Evolutionary conservation across 2,888 invertebrate species (phyloP).

Genomic region (Paralinhomoeus sp.): DNA sequence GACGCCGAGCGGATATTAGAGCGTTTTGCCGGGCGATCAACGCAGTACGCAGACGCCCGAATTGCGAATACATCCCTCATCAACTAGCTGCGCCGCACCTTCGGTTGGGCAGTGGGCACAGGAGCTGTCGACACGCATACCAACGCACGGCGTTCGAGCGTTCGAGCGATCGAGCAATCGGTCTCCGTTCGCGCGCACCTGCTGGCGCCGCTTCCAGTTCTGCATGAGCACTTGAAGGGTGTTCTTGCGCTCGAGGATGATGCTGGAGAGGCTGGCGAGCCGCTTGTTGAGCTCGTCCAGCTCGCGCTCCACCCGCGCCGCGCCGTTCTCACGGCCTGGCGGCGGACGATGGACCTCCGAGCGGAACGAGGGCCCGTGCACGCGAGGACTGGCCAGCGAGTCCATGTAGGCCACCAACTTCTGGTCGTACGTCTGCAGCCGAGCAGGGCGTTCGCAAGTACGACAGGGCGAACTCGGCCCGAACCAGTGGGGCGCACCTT

Average conservation of each 20-base stretch:
- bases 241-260: constrained; percentile 8
- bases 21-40: too few species aligned
- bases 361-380: not conserved
- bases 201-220: constrained; percentile 24
- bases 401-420: constrained; percentile 57
- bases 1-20: too few species aligned
- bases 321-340: not conserved
- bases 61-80: too few species aligned
- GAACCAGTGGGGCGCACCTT: constrained; percentile 43
- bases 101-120: too few species aligned
- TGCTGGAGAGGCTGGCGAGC: constrained; percentile 2
- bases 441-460: too few species aligned
- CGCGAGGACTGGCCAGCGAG: constrained; percentile 37
- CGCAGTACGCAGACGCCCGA: too few species aligned
- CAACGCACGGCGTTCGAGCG: too few species aligned
- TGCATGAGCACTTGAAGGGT: constrained; percentile 22
- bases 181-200: constrained; percentile 11
- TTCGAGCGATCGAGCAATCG: too few species aligned
- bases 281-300: constrained; percentile 6
- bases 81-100: too few species aligned
- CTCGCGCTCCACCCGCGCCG: constrained; percentile 4
- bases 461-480: too few species aligned
- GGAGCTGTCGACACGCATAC: too few species aligned
- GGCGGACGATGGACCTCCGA: too few species aligned
- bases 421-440: constrained; percentile 53